Conservation (phyloP, 2,113 vertebrate genomes). For the Girardinichthys multiradiatus region DNA sequence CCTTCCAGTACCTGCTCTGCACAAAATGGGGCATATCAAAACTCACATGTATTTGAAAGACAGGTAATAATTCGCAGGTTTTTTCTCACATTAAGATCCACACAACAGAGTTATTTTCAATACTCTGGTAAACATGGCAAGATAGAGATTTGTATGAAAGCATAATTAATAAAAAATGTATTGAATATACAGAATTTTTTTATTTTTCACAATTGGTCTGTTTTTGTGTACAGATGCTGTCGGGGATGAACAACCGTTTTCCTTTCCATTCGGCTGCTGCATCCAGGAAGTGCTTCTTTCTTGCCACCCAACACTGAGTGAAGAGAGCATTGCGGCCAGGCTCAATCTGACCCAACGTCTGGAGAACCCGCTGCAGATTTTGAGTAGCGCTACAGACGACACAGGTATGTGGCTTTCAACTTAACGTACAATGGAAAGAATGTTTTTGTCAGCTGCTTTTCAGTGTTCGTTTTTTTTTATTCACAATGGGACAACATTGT, state of each 20-base stretch:
- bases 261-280: slow-evolving; percentile 82
- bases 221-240: slow-evolving; percentile 51
- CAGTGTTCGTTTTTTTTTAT: too few relatives aligned
- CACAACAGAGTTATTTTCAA: not conserved
- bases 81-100: too few relatives aligned
- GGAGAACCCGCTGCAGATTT: slow-evolving; percentile 80
- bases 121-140: too few relatives aligned
- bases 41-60: too few relatives aligned
- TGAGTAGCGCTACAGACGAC: slow-evolving; percentile 77
- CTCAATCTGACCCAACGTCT: slow-evolving; percentile 82
- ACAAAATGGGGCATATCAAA: too few relatives aligned
- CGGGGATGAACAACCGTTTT: slow-evolving; percentile 77
- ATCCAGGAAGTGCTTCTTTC: slow-evolving; percentile 87
- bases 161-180: not conserved
- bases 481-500: too few relatives aligned
- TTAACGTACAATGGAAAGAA: not conserved
- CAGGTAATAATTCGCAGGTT: too few relatives aligned
- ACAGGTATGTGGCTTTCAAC: slow-evolving; percentile 74
- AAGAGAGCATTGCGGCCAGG: slow-evolving; percentile 84
- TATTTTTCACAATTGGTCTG: not conserved
- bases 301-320: slow-evolving; percentile 83
- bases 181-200: not conserved
- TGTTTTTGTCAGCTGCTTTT: too few relatives aligned
- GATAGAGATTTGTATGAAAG: not conserved
- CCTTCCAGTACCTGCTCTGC: too few relatives aligned